Percentiles rank a stretch among this genome's conserved stretches.
Evolutionary conservation across 1,140 invertebrate genomes (phyloP).

Genomic region (Aradophagus sp.): DNA sequence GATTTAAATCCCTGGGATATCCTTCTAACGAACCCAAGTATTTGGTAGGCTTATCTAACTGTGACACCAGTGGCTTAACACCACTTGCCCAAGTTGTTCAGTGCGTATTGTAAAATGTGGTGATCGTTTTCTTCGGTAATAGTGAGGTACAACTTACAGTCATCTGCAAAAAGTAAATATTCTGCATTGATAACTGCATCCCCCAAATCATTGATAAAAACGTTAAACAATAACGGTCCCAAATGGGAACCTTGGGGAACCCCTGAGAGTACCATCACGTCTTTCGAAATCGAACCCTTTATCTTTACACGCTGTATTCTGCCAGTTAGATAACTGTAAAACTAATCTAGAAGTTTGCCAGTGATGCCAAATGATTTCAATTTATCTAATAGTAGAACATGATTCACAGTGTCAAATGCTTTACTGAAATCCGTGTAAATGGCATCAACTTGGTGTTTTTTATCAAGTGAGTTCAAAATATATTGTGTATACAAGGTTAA

Average conservation of each 20-base stretch:
- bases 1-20: too few species aligned
- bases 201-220: conserved; percentile 2
- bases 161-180: too few species aligned
- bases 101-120: too few species aligned
- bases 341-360: not conserved
- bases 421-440: too few species aligned
- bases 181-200: too few species aligned
- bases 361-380: conserved; percentile 4
- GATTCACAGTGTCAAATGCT: too few species aligned
- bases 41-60: too few species aligned
- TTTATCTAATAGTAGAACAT: not conserved
- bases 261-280: not conserved
- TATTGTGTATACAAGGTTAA: conserved; percentile 5
- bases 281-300: not conserved
- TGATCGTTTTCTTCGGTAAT: too few species aligned
- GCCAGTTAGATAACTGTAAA: not conserved
- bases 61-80: too few species aligned
- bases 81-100: too few species aligned
- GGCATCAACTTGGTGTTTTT: not conserved
- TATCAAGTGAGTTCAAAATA: not conserved
- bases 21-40: too few species aligned
- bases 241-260: conserved; percentile 16
- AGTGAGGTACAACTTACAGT: too few species aligned
- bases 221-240: not conserved
- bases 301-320: conserved; percentile 4